Percentiles rank a stretch among this genome's conserved stretches.
These are phyloP conservation scores for Empidonax traillii DNA, from an alignment of 2,113 vertebrate genomes.

Conservation along the genomic window DNA sequence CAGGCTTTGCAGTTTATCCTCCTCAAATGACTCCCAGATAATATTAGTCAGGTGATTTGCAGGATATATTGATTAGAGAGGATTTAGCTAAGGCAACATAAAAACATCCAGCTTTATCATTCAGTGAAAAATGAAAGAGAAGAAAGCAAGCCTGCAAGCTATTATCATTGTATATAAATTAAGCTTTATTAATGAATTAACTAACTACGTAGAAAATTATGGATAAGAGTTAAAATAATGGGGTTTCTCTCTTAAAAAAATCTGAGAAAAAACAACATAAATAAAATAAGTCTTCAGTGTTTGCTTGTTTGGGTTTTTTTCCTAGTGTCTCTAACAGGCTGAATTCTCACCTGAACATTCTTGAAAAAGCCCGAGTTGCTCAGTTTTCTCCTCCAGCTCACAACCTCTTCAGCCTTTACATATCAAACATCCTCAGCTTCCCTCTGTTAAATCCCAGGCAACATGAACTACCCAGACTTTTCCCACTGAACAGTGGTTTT, in stretches of 20 bases:
- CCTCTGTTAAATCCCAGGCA: background rate
- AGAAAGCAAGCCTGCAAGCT: background rate
- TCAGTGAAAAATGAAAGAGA: background rate
- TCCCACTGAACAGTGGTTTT: background rate
- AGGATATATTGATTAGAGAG: constrained; percentile 45
- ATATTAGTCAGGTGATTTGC: constrained; percentile 50
- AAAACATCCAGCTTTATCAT: constrained; percentile 19
- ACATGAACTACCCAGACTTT: background rate
- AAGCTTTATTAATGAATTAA: constrained; percentile 9
- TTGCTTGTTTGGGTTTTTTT: background rate
- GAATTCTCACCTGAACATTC: background rate
- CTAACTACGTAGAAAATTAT: background rate
- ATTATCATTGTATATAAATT: constrained; percentile 11
- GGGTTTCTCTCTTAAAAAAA: background rate
- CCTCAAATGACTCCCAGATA: constrained; percentile 5
- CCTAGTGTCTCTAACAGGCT: background rate
- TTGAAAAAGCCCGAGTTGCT: background rate
- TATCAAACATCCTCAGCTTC: background rate
- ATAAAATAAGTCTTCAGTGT: background rate
- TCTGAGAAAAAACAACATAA: background rate
- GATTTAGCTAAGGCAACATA: constrained; percentile 34
- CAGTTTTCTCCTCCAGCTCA: background rate
- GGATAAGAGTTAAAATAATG: background rate
- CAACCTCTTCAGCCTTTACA: background rate
- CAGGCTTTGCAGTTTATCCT: background rate